These are phyloP conservation scores for Sarcophaga variegata DNA, from an alignment of 2,888 invertebrate genomes.

Conservation along the genomic window DNA sequence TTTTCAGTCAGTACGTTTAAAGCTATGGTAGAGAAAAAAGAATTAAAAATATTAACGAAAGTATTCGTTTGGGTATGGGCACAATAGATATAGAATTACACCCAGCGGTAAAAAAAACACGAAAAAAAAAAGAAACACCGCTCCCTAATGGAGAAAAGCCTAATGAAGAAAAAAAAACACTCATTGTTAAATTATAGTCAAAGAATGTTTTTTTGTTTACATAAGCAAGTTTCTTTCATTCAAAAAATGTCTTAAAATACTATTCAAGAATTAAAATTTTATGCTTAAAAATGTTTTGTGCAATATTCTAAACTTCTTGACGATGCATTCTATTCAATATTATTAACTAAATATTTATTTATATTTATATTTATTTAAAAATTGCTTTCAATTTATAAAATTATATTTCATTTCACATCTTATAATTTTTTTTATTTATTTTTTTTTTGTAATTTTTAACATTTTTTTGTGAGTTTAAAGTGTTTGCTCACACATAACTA, in stretches of 20 bases:
- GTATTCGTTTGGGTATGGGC: neutral
- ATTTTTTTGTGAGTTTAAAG: neutral
- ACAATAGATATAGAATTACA: constrained; percentile 46
- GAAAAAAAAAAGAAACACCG: constrained; percentile 31
- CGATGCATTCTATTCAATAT: too few relatives aligned
- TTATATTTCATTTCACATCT: too few relatives aligned
- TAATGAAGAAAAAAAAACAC: neutral
- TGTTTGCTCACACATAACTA: neutral
- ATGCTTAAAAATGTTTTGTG: too few relatives aligned
- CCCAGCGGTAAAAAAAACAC: constrained; percentile 9
- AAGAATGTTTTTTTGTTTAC: too few relatives aligned
- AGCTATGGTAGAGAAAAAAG: constrained; percentile 31
- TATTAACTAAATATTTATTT: too few relatives aligned
- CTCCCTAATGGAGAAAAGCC: constrained; percentile 26
- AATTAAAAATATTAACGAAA: constrained; percentile 6
- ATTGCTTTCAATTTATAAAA: neutral
- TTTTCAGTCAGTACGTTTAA: constrained; percentile 28
- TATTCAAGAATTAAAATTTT: too few relatives aligned
- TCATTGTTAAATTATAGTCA: neutral
- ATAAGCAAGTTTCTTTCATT: too few relatives aligned
- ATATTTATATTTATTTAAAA: neutral
- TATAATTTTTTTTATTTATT: too few relatives aligned
- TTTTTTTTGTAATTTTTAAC: neutral
- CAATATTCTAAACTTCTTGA: too few relatives aligned
- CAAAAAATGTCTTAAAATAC: too few relatives aligned